Percentiles rank a stretch among this genome's conserved stretches.
These are phyloP conservation scores for Rotaria magnacalcarata DNA, from an alignment of 2,888 invertebrate species.

Conservation along the genomic window DNA sequence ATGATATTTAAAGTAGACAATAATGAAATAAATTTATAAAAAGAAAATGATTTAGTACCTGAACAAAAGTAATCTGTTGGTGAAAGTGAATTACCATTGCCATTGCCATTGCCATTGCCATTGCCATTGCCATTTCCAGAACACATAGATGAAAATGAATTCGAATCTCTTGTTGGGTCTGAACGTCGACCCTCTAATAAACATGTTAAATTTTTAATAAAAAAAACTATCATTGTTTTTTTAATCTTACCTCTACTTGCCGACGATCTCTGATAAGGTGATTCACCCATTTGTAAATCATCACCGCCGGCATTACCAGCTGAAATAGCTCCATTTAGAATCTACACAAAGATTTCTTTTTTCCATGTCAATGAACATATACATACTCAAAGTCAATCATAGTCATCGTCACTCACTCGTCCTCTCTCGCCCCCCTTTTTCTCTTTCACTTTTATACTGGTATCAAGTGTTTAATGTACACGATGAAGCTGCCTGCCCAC, in stretches of 20 bases:
- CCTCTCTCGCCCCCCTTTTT: not conserved
- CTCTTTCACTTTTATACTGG: not conserved
- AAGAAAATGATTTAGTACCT: not conserved
- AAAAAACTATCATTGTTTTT: not conserved
- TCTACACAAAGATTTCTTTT: not conserved
- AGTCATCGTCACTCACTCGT: not conserved
- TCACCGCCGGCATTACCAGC: not conserved
- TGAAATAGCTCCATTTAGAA: slow-evolving; percentile 16
- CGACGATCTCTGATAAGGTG: slow-evolving; percentile 10
- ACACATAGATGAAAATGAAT: slow-evolving; percentile 8
- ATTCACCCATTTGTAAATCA: slow-evolving; percentile 16
- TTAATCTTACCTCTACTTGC: not conserved
- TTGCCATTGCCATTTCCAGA: not conserved
- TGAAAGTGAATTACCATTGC: not conserved
- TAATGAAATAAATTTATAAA: too few relatives aligned
- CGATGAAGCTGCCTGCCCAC: slow-evolving; percentile 17
- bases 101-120: not conserved
- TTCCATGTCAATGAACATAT: not conserved
- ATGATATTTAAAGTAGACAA: too few relatives aligned
- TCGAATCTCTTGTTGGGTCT: not conserved
- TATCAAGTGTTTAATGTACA: slow-evolving; percentile 29
- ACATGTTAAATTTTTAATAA: not conserved
- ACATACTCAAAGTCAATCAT: slow-evolving; percentile 21
- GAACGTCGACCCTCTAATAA: slow-evolving; percentile 30
- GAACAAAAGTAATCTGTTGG: not conserved